These are phyloP conservation scores for Podabrus alpinus DNA, from an alignment of 2,888 invertebrate genomes.

Conservation along the genomic window DNA sequence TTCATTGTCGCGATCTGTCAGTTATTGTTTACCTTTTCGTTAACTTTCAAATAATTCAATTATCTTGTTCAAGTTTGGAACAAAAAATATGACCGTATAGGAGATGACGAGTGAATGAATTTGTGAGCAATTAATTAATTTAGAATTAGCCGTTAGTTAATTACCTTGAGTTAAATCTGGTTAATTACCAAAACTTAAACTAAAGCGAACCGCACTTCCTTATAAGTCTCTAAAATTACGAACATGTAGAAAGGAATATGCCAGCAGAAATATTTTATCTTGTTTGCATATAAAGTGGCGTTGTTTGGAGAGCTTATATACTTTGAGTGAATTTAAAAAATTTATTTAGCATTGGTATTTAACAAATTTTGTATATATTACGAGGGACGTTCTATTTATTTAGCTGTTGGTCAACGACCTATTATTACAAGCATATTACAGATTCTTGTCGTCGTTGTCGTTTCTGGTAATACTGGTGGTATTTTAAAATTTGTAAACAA, in stretches of 20 bases:
- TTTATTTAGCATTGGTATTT: neutral
- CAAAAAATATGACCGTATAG: neutral
- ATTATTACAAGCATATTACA: constrained; percentile 18
- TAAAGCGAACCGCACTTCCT: neutral
- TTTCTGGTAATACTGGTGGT: constrained; percentile 14
- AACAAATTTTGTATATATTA: neutral
- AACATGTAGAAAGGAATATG: neutral
- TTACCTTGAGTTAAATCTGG: neutral
- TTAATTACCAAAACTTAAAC: neutral
- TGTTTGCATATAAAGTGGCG: neutral
- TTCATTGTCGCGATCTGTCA: too few species aligned
- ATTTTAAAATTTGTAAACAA: constrained; percentile 38
- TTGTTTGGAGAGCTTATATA: neutral
- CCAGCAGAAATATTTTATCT: neutral
- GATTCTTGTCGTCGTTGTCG: constrained; percentile 16
- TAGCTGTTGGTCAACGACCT: constrained; percentile 21
- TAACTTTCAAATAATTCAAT: neutral
- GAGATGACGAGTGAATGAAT: neutral
- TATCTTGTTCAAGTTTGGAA: neutral
- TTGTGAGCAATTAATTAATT: neutral
- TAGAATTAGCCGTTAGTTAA: neutral
- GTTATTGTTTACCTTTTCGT: too few species aligned
- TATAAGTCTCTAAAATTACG: neutral
- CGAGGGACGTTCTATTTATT: constrained; percentile 9
- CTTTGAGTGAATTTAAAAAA: neutral